Conservation (phyloP, 2,888 invertebrate species). For the Cerastis leucographa region DNA sequence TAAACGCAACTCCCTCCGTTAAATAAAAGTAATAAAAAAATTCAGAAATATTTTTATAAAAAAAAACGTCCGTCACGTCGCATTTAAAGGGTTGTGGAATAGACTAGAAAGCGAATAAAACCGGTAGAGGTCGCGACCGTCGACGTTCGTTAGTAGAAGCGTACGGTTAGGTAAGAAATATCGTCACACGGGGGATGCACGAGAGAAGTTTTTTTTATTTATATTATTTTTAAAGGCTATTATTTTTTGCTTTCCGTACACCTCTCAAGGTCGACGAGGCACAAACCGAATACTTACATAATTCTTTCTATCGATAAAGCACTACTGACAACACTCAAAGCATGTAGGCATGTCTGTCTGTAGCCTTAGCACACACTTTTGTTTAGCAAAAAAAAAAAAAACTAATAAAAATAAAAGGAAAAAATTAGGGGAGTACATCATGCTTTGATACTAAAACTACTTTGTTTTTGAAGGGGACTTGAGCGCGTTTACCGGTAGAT, state of each 20-base stretch:
- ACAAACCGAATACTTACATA: conserved; percentile 74
- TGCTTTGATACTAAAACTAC: conserved; percentile 79
- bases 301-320: conserved; percentile 74
- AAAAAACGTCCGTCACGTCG: conserved; percentile 82
- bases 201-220: conserved; percentile 73
- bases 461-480: conserved; percentile 58
- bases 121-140: conserved; percentile 79
- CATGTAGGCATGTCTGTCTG: conserved; percentile 80
- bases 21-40: conserved; percentile 69
- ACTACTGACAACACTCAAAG: conserved; percentile 88
- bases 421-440: conserved; percentile 82
- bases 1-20: conserved; percentile 86
- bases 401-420: conserved; percentile 65
- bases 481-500: conserved; percentile 69
- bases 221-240: conserved; percentile 45
- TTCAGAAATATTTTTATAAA: conserved; percentile 58
- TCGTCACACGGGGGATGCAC: conserved; percentile 89
- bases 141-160: conserved; percentile 88
- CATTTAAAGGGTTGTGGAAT: conserved; percentile 89
- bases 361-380: conserved; percentile 78
- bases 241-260: conserved; percentile 78
- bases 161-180: conserved; percentile 84
- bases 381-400: conserved; percentile 71
- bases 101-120: conserved; percentile 81
- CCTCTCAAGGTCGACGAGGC: conserved; percentile 77